Base-by-base conservation (phyloP, 2,888 invertebrate species). In the Nematopogon swammerdamellus region DNA sequence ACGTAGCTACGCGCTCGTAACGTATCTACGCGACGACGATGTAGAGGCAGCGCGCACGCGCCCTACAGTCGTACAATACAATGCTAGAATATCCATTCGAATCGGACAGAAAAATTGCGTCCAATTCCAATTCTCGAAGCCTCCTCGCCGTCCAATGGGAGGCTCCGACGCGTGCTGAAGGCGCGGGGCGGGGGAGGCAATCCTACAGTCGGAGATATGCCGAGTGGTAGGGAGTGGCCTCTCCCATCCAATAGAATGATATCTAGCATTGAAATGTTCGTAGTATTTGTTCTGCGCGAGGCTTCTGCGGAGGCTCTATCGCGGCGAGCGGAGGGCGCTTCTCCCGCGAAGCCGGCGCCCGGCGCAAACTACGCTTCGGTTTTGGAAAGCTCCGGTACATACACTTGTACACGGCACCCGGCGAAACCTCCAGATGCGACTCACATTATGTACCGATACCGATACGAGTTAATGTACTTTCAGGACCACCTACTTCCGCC, bases 231-330 rank as follows among this genome's bases (percentile, higher is more conserved):
- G 77, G 79, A 75, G 80, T 70, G 60, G 77, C 74, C 50, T 51
- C 49, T 49, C 50, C 47, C 54, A 50, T 49, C 54, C 54, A 54
- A 54, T 54, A 52, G 65, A 80, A 68, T 80, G 80, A 80, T 80
- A 80, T 80, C 80, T 80, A 74, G 76, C 73, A 80, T 80, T 80
- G 79, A 77, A 79, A 79, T 79, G 79, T 69, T 68, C 70, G 66
- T 74, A 70, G 75, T 79, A 79, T 79, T 79, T 79, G 77, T 79
- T 76, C 76, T 77, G 77, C 68, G 63, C 63, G 70, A 70, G 75
- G 19, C 49, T 50, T 50, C 45, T 51, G 59, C 66, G 71, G 70
- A 77, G 74, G 75, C 79, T 80, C 67, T 80, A 80, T 74, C 70
- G 75, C 80, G 61, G 61, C 66, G 77, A 59, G 64, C 70, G 74